Base-by-base conservation (phyloP, 2,797 vertebrate species). In the Bovichtus variegatus region DNA sequence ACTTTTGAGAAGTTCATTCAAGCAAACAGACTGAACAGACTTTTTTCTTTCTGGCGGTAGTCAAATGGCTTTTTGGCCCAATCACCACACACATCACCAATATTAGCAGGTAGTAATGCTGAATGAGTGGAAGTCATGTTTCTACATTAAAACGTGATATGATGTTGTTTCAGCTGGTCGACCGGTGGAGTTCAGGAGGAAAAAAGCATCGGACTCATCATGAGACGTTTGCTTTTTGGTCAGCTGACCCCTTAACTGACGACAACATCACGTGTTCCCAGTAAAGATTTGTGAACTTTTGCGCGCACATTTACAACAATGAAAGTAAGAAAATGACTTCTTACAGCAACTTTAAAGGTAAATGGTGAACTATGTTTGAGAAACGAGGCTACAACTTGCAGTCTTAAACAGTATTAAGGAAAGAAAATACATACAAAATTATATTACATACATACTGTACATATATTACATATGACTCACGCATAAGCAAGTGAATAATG, bases 1-100 rank as follows among this genome's bases (percentile, higher is more conserved):
- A 54, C 18, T 31, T 43, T 49, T 50, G 31, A 78, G 55, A 84
- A 74, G 57, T 69, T 71, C 60, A 74, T 57, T 75, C 36, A 50
- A 66, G 58, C 55, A 34, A 43, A 50, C 18, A 12, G 40, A 36
- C 27, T 27, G 10, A 69, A 43, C 16, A 9, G 34, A 58, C 2
- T 44, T 6, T 25, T 18, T 19, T 21, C 9, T 27, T 58, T 46
- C 9, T 70, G 21, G 2, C 51, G 11, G 29, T 38, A 13, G 23
- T 75, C 64, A 23, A 6, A 57, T 12, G 9, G 5, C 36, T 25
- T 46, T 76, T 59, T 36, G 47, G 27, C 51, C 55, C 51, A 31
- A 31, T 50, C 46, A 38, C 7, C 27, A 29, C 34, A 50, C n/a
- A 43, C 6, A n/a, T 64, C 19, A 13, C 19, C 8, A 54, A 1